Base-by-base conservation (phyloP, 2,888 invertebrate genomes). In the Entomobrya proxima region DNA sequence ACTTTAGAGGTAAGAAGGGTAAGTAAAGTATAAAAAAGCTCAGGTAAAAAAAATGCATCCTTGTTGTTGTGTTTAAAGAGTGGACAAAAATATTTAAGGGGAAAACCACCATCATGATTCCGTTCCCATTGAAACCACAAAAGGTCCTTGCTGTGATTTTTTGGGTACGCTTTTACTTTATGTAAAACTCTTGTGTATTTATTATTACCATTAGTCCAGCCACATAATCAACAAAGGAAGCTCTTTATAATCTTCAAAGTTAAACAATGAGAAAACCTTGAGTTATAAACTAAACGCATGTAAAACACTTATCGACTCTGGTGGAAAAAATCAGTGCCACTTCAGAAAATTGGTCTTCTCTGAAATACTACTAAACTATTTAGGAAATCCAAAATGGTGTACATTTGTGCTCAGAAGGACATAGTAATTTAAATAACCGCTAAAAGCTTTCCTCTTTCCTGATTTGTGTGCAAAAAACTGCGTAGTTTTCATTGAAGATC, bases 71-170 rank as follows among this genome's bases (percentile, higher is more conserved):
- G n/a, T n/a, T n/a, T n/a, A n/a, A n/a, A n/a, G 24, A 69, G n/a
- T 69, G 58, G 2, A 50, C 50, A 74, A 50, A 24, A 44, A 44
- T 40, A 40, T 21, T n/a, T n/a, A n/a, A n/a, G n/a, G 69, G 35
- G 18, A 44, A 69, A 79, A 50, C 67, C 79, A 50, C 67, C n/a
- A 79, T 79, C 24, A n/a, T n/a, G n/a, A n/a, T n/a, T n/a, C n/a
- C n/a, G n/a, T n/a, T n/a, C 30, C 27, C 64, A 44, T 44, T 30
- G 44, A 79, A 80, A 69, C 80, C 80, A 55, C 80, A 80, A 72
- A 80, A 58, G 58, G 69, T 72, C 72, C 80, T 58, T 80, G 55
- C 47, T 40, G n/a, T 52, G 11, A 61, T 79, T 69, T 24, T 40
- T 24, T 44, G 15, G 15, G 6, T 58, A 15, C 18, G 21, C 74